Evolutionary conservation across 2,888 invertebrate species (phyloP), one percentile per base, ranked within the genome.

Genomic region (Conops quadrifasciatus): DNA sequence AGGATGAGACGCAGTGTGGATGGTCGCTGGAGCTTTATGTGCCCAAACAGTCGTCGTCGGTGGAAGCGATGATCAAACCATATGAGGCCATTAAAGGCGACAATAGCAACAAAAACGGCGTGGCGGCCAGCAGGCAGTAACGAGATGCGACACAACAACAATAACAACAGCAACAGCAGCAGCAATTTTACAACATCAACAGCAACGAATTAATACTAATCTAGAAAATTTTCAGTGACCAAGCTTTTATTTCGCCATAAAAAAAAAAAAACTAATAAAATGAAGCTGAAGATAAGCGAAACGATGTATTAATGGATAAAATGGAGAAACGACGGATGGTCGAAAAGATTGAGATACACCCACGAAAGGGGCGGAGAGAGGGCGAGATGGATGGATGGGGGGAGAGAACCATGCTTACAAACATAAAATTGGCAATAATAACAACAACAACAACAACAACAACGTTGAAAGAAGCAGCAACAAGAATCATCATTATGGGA

Each of bases 191-290:
- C 28, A 58, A 9, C 36, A 9, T 36, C 43, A 66, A 60, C 24
- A 66, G 28, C 58, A 28, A 51, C 74, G 78, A 80, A 80, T 80
- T 80, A 81, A 80, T 81, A 80, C 79, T 80, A 80, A 80, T 80
- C 80, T 80, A 78, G 79, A 76, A 56, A 81, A 81, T 80, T 80
- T 80, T 80, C 76, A 76, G 67, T 75, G 71, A 72, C 67, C 73
- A 70, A 62, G 77, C 81, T 77, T 80, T 81, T 80, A 80, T 79
- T 78, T 75, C 76, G 78, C 76, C 77, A 77, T 80, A 81, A 80
- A 80, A 81, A 78, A 24, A 56, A 36, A n/a, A n/a, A 16, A 19
- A 11, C 16, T n/a, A 36, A 67, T 43, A 30, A 58, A 58, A 58
- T 28, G 28, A 15, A 58, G 28, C 28, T 15, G 13, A 2, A 58